Conservation (phyloP, 1,140 invertebrate species). For the Lasioglossum baleicum region DNA sequence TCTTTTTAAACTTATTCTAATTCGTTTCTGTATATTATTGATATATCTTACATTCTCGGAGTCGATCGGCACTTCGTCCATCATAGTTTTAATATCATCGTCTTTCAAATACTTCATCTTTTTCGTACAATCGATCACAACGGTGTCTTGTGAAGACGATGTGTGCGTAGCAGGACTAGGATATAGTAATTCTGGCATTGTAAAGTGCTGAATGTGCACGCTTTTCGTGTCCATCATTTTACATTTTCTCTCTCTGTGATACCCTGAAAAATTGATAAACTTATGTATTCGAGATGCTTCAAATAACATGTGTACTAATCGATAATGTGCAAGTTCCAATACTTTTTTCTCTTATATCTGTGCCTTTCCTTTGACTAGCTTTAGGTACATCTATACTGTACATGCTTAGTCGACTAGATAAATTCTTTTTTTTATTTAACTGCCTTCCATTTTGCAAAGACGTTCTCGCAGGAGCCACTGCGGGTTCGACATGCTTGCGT, state of each 20-base stretch:
- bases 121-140: conserved; percentile 41
- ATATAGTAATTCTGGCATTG: conserved; percentile 57
- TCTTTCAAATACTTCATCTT: conserved; percentile 66
- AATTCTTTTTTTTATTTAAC: conserved; percentile 34
- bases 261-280: conserved; percentile 41
- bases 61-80: conserved; percentile 72
- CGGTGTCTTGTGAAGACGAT: conserved; percentile 50
- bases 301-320: conserved; percentile 6
- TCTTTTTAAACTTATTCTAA: conserved; percentile 21
- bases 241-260: conserved; percentile 53
- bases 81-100: conserved; percentile 76
- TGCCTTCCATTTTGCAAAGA: conserved; percentile 60
- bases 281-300: conserved; percentile 14
- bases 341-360: conserved; percentile 45
- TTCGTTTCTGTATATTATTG: conserved; percentile 7
- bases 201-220: conserved; percentile 38
- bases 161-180: conserved; percentile 48
- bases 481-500: conserved; percentile 51
- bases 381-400: conserved; percentile 66
- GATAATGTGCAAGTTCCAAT: conserved; percentile 26
- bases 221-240: conserved; percentile 29
- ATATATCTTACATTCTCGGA: conserved; percentile 68
- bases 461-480: conserved; percentile 53
- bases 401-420: conserved; percentile 69
- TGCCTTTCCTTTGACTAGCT: conserved; percentile 61